phyloP scores from a whole-genome alignment of 2,113 vertebrate genomes.

The Gymnobelideus leadbeateri region DNA sequence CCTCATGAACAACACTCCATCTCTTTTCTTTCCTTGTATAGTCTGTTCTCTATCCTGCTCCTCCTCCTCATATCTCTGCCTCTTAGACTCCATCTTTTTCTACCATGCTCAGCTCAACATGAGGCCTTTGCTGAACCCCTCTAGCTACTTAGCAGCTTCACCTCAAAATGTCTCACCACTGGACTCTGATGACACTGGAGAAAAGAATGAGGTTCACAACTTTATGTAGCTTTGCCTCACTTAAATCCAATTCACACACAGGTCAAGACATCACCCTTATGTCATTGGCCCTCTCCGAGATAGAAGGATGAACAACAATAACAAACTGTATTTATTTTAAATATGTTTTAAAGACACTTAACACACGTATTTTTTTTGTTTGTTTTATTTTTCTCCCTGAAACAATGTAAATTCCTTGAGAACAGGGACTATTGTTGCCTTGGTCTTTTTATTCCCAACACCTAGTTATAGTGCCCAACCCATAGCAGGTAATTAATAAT shows the following conservation, averaged over 20 bases:
- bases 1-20: neutral
- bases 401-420: neutral
- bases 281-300: neutral
- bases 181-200: neutral
- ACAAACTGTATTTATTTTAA: neutral
- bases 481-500: neutral
- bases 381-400: neutral
- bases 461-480: neutral
- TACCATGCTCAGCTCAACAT: neutral
- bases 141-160: neutral
- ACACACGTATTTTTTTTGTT: neutral
- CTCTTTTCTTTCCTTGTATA: neutral
- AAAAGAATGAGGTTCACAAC: neutral
- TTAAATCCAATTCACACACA: neutral
- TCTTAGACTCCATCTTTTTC: neutral
- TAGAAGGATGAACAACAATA: neutral
- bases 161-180: neutral
- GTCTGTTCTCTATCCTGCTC: neutral
- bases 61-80: neutral
- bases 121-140: neutral
- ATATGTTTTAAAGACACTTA: neutral
- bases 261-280: neutral
- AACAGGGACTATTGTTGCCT: neutral
- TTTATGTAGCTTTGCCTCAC: neutral
- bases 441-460: neutral